phyloP scores from a whole-genome alignment of 2,113 vertebrate genomes.

The Erythrocebus patas region DNA sequence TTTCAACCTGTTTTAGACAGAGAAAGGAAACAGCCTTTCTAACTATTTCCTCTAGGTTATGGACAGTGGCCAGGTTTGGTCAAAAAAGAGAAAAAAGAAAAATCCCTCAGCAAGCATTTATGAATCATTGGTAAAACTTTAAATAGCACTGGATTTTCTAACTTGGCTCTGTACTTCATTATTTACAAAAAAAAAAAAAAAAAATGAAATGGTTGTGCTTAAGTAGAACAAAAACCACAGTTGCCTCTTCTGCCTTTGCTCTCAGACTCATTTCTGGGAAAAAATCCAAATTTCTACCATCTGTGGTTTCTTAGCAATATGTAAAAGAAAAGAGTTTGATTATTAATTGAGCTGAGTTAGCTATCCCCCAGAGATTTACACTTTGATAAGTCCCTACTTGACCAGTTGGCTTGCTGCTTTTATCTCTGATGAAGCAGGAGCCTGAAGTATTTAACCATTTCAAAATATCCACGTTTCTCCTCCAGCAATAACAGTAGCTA shows the following conservation, averaged over 20 bases:
- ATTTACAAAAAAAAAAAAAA: background rate
- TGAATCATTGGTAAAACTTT: slow-evolving; percentile 29
- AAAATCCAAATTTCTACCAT: slow-evolving; percentile 48
- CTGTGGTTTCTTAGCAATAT: slow-evolving; percentile 34
- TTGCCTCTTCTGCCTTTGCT: slow-evolving; percentile 39
- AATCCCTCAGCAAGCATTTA: slow-evolving; percentile 1
- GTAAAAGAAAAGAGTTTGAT: slow-evolving; percentile 21
- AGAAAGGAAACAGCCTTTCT: background rate
- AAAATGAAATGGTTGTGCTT: background rate
- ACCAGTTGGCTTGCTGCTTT: background rate
- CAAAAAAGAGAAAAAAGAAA: background rate
- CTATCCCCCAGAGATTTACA: background rate
- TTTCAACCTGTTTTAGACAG: background rate
- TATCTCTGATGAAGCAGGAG: background rate
- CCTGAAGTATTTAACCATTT: background rate
- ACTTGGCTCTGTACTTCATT: slow-evolving; percentile 19
- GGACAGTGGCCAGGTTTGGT: background rate
- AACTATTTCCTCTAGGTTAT: background rate
- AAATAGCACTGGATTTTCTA: slow-evolving; percentile 42
- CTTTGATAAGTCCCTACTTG: background rate
- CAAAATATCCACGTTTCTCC: background rate
- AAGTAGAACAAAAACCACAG: slow-evolving; percentile 41
- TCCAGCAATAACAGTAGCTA: background rate
- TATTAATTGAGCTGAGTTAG: background rate
- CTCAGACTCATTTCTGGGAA: slow-evolving; percentile 39